These are phyloP conservation scores for Pammene aurita DNA, from an alignment of 2,888 invertebrate species.

Conservation along the genomic window DNA sequence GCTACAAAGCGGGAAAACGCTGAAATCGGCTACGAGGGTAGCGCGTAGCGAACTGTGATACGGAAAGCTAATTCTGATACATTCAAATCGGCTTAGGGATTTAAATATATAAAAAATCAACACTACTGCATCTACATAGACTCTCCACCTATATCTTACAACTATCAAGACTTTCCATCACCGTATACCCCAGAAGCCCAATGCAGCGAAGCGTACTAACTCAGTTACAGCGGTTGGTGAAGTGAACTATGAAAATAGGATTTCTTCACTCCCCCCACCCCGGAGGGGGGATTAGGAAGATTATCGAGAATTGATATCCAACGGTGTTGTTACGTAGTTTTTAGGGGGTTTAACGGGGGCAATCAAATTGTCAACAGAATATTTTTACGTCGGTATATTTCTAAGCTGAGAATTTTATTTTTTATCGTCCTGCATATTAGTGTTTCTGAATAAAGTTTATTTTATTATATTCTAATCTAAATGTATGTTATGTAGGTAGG, in stretches of 20 bases:
- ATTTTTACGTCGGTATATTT: constrained; percentile 3
- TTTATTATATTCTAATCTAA: no score
- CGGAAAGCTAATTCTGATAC: no score
- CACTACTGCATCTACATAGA: no score
- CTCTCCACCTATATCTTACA: constrained; percentile 39
- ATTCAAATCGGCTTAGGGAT: no score
- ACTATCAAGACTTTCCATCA: constrained; percentile 60
- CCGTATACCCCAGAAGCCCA: constrained; percentile 69
- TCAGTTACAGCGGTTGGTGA: constrained; percentile 76
- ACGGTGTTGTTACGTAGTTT: constrained; percentile 43
- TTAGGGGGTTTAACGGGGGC: constrained; percentile 18
- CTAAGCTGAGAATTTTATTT: not conserved
- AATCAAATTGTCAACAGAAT: constrained; percentile 18
- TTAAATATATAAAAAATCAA: no score
- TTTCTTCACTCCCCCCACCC: constrained; percentile 67
- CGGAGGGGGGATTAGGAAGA: constrained; percentile 73
- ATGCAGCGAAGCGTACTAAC: constrained; percentile 76
- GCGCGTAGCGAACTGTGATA: no score
- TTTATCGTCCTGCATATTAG: no score
- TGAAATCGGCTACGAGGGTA: no score
- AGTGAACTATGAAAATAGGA: constrained; percentile 84
- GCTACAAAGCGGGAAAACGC: no score
- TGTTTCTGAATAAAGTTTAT: no score
- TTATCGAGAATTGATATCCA: constrained; percentile 72
- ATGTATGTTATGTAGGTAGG: no score